Conservation (phyloP, 2,797 vertebrate species). For the Parotocinclus haroldoi region DNA sequence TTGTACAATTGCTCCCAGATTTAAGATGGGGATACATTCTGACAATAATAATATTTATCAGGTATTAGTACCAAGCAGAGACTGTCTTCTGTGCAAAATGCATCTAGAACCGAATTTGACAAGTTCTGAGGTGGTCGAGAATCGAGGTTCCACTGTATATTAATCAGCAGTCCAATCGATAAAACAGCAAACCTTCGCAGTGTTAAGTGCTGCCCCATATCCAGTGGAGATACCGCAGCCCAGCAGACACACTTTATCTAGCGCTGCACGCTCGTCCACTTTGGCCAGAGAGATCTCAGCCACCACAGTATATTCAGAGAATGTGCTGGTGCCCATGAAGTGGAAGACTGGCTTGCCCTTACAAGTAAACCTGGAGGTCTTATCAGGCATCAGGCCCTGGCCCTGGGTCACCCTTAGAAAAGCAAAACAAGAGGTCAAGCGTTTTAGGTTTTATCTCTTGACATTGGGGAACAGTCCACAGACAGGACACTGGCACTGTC, state of each 20-base stretch:
- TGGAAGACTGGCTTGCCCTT: slow-evolving; percentile 91
- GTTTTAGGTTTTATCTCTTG: too few species aligned
- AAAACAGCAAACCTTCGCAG: slow-evolving; percentile 78
- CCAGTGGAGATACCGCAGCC: slow-evolving; percentile 95
- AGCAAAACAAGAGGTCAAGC: too few species aligned
- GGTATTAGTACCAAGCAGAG: too few species aligned
- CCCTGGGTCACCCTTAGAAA: slow-evolving; percentile 85
- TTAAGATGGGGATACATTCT: too few species aligned
- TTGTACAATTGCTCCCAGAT: too few species aligned
- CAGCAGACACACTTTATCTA: slow-evolving; percentile 94
- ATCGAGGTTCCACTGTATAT: neutral
- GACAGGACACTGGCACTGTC: too few species aligned
- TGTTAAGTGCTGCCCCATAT: slow-evolving; percentile 91
- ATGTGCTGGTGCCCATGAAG: slow-evolving; percentile 99
- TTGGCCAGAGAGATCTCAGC: slow-evolving; percentile 94
- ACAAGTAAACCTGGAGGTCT: slow-evolving; percentile 91
- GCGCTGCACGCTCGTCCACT: slow-evolving; percentile 79
- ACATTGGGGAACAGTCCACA: too few species aligned
- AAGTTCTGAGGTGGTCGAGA: too few species aligned
- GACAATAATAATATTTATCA: too few species aligned
- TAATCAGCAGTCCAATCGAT: neutral
- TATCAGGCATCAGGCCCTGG: slow-evolving; percentile 89
- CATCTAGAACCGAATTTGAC: too few species aligned
- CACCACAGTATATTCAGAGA: slow-evolving; percentile 93
- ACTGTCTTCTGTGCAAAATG: too few species aligned